These are phyloP conservation scores for Anagrus nilaparvatae DNA, from an alignment of 1,140 invertebrate species.

Conservation along the genomic window DNA sequence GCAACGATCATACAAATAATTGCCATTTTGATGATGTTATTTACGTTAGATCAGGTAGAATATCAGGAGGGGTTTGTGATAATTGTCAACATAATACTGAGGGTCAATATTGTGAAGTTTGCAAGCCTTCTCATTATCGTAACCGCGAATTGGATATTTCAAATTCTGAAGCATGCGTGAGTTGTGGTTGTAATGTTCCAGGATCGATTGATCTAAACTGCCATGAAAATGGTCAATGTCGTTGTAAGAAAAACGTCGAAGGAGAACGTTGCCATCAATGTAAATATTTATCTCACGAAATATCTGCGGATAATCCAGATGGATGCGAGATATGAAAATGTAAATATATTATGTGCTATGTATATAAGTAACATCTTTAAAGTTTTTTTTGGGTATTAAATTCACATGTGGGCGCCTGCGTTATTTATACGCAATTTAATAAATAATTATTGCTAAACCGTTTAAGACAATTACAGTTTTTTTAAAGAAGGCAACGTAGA, in stretches of 20 bases:
- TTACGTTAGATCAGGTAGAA: slow-evolving; percentile 71
- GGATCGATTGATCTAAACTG: slow-evolving; percentile 58
- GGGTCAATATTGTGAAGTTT: slow-evolving; percentile 89
- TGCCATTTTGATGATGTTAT: slow-evolving; percentile 85
- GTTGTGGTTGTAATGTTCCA: slow-evolving; percentile 49
- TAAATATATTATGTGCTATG: too few species aligned
- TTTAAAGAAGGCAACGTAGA: too few species aligned
- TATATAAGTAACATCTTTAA: too few species aligned
- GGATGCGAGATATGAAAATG: too few species aligned
- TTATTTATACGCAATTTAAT: too few species aligned
- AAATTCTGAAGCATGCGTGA: slow-evolving; percentile 80
- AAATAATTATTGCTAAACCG: too few species aligned
- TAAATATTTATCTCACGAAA: slow-evolving; percentile 70
- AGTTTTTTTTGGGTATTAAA: too few species aligned
- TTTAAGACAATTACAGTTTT: too few species aligned
- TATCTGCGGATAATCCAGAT: slow-evolving; percentile 54
- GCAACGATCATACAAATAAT: slow-evolving; percentile 76
- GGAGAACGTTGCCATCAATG: slow-evolving; percentile 58
- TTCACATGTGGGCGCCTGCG: too few species aligned
- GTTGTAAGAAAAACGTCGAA: slow-evolving; percentile 60
- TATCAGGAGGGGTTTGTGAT: slow-evolving; percentile 87
- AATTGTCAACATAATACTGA: slow-evolving; percentile 86
- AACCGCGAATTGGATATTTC: slow-evolving; percentile 69
- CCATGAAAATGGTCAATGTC: slow-evolving; percentile 56
- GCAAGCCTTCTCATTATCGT: slow-evolving; percentile 83